Conservation (phyloP, 2,113 vertebrate species). For the Corydoras maculifer region DNA sequence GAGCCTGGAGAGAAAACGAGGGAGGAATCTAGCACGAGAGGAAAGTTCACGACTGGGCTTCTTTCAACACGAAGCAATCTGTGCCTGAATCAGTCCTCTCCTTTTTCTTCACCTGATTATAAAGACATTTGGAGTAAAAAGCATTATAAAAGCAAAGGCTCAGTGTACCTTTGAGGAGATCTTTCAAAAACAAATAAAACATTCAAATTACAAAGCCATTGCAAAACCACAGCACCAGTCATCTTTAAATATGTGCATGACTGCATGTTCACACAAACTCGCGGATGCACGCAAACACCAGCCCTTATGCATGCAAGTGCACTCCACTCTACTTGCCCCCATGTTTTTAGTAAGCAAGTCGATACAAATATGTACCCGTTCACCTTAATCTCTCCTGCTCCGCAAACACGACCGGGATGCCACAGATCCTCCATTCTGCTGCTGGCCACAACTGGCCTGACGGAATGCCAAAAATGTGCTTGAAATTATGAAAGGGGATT, state of each 20-base stretch:
- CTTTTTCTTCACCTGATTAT: not conserved
- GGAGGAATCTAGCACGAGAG: slow-evolving; percentile 39
- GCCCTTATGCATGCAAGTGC: not conserved
- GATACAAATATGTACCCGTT: not conserved
- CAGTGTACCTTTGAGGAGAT: not conserved
- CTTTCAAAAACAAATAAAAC: not conserved
- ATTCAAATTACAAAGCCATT: not conserved
- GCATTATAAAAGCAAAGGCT: not conserved
- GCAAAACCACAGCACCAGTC: not conserved
- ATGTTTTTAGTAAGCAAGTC: not conserved
- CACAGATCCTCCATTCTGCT: slow-evolving; percentile 18
- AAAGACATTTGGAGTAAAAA: not conserved
- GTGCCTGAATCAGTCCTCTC: slow-evolving; percentile 17
- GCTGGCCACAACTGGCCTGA: slow-evolving; percentile 46
- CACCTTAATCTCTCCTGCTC: slow-evolving; percentile 1
- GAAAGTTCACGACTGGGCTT: slow-evolving; percentile 51
- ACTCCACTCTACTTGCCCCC: not conserved
- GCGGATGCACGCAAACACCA: slow-evolving; percentile 8
- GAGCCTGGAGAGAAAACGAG: slow-evolving; percentile 8
- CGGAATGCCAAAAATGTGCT: slow-evolving; percentile 60
- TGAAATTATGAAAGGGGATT: slow-evolving; percentile 64
- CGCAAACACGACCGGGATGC: slow-evolving; percentile 8
- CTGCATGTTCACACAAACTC: not conserved
- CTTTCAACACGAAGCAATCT: slow-evolving; percentile 43
- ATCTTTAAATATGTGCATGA: not conserved